Base-by-base conservation (phyloP, 1,140 invertebrate species). In the Diploscapter pachys region DNA sequence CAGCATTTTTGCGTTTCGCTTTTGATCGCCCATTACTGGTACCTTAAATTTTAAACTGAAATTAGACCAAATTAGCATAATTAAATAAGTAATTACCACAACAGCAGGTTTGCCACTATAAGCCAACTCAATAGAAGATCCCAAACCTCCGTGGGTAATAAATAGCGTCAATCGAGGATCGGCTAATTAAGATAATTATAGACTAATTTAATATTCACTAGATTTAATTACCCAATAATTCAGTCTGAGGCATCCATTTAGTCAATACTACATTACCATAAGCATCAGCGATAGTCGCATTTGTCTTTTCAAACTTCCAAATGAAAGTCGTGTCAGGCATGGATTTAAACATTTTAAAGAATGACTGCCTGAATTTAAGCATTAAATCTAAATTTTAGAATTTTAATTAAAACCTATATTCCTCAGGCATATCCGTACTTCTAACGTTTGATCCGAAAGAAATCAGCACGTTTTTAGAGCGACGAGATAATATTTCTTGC, bases 111-210 rank as follows among this genome's bases (percentile, higher is more conserved):
- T 76, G 11, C 79, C 79, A 56, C 76, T 51, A 54, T 77, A 71
- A 31, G 81, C 62, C 48, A 79, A 65, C 66, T 82, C 81, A 9
- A 70, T 71, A 11, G 71, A 72, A 13, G 78, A 71, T 63, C 79
- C 81, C 63, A 78, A 73, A 50, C 81, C 81, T 63, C 78, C 79
- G 65, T 82, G 81, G 8, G 81, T 83, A 63, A 82, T 73, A 67
- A 82, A 82, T 3, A 77, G 31, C 49, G 73, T 54, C 4, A 79
- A 66, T 49, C 79, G 77, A 48, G 77, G 72, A 69, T 82, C 80
- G 51, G 71, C 81, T 73, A 75, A 65, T 31, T 31, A 31, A 31
- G 31, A 31, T 31, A 31, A 66, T 77, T 56, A 56, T 75, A 71
- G 53, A 75, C 8, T 8, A 59, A 11, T 59, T 11, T 2, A 11